These are phyloP conservation scores for Dipodomys stephensi DNA, from an alignment of 2,113 vertebrate genomes.

Conservation along the genomic window DNA sequence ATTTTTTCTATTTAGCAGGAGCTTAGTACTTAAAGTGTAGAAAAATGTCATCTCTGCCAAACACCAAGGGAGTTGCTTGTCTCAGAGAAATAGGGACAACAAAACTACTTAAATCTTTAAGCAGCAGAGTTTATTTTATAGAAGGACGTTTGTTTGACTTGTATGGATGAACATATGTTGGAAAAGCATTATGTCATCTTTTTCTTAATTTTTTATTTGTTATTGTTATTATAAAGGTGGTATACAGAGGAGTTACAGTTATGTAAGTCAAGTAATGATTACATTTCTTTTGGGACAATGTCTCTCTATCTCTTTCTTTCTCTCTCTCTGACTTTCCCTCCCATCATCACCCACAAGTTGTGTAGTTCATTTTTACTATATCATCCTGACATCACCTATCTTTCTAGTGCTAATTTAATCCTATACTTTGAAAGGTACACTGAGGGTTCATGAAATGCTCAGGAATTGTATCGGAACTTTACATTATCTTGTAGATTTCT, in stretches of 20 bases:
- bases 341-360: too few species aligned
- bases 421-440: neutral
- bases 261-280: too few species aligned
- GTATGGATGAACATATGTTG: neutral
- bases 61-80: neutral
- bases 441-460: neutral
- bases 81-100: constrained; percentile 3
- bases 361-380: too few species aligned
- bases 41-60: neutral
- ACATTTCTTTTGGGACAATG: too few species aligned
- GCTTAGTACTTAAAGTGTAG: neutral
- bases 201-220: too few species aligned
- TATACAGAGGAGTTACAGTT: too few species aligned
- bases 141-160: constrained; percentile 3
- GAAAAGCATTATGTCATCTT: neutral
- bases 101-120: neutral
- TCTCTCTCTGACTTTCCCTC: too few species aligned
- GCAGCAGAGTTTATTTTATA: neutral
- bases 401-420: neutral
- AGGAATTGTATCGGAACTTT: neutral
- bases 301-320: too few species aligned
- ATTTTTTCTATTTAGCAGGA: neutral
- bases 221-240: too few species aligned
- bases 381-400: neutral
- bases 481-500: neutral